These are phyloP conservation scores for Pyralis farinalis DNA, from an alignment of 2,888 invertebrate genomes.

Conservation along the genomic window DNA sequence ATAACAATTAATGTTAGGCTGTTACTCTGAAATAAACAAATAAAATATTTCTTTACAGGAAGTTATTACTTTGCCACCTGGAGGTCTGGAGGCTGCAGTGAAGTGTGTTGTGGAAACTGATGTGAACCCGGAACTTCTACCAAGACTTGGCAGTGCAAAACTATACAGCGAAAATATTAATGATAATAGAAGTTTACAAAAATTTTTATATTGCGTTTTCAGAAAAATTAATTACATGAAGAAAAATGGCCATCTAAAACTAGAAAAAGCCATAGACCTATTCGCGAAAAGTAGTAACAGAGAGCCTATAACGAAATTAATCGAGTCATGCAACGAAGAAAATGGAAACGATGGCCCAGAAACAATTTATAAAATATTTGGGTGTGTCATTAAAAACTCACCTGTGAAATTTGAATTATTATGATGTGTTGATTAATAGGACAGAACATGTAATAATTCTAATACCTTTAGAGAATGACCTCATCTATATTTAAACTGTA, in stretches of 20 bases:
- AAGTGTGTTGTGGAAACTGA: constrained; percentile 38
- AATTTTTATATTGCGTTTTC: constrained; percentile 52
- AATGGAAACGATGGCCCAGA: constrained; percentile 42
- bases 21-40: too few relatives aligned
- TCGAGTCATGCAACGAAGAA: constrained; percentile 43
- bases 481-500: too few relatives aligned
- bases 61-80: constrained; percentile 28
- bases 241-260: constrained; percentile 46
- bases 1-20: too few relatives aligned
- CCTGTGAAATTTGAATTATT: constrained; percentile 14
- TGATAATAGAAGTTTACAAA: constrained; percentile 46
- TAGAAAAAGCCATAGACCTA: constrained; percentile 42
- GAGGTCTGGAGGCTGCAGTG: constrained; percentile 27
- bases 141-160: constrained; percentile 39
- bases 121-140: constrained; percentile 33
- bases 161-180: constrained; percentile 19
- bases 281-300: constrained; percentile 37
- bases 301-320: constrained; percentile 36
- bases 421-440: too few relatives aligned
- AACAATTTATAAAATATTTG: constrained; percentile 42
- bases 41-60: constrained; percentile 26
- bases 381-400: constrained; percentile 37
- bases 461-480: too few relatives aligned
- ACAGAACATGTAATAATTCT: too few relatives aligned
- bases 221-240: constrained; percentile 37